Evolutionary conservation across 1,140 invertebrate genomes (phyloP).

Genomic region (Uloborus diversus): DNA sequence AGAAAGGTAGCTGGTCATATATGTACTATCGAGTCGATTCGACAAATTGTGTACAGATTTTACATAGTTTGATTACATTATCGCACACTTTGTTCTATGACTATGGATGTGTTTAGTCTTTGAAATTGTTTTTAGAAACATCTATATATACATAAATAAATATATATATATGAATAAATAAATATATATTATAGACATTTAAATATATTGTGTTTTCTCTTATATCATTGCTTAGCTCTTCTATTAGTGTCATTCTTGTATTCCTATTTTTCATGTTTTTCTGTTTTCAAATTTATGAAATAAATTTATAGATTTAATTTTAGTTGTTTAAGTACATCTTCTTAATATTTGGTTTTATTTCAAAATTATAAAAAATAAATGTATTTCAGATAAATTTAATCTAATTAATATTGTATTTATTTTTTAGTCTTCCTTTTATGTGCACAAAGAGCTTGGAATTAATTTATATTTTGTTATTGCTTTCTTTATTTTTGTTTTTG

Average conservation of each 20-base stretch:
- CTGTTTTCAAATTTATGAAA: constrained; percentile 41
- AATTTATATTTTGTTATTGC: constrained; percentile 53
- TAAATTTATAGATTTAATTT: constrained; percentile 44
- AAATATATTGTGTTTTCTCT: constrained; percentile 46
- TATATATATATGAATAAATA: too few species aligned
- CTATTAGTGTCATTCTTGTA: constrained; percentile 11
- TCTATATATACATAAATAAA: constrained; percentile 10
- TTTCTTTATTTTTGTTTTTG: constrained; percentile 18
- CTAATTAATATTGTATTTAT: constrained; percentile 40
- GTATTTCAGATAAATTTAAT: constrained; percentile 39
- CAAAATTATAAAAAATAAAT: constrained; percentile 18
- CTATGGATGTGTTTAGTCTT: constrained; percentile 51
- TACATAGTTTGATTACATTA: constrained; percentile 53
- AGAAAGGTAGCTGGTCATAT: constrained; percentile 25
- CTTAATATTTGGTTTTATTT: constrained; percentile 18
- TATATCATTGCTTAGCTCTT: constrained; percentile 33
- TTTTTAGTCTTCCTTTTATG: constrained; percentile 51
- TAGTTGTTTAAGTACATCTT: constrained; percentile 10
- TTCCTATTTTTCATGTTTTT: constrained; percentile 57
- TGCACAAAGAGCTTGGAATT: constrained; percentile 50
- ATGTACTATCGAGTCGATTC: constrained; percentile 17
- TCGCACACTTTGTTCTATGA: constrained; percentile 54
- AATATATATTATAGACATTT: constrained; percentile 42
- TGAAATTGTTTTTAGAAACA: constrained; percentile 42
- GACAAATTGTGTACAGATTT: constrained; percentile 36